Conservation (phyloP, 2,888 invertebrate species). For the Hyposoter didymator region DNA sequence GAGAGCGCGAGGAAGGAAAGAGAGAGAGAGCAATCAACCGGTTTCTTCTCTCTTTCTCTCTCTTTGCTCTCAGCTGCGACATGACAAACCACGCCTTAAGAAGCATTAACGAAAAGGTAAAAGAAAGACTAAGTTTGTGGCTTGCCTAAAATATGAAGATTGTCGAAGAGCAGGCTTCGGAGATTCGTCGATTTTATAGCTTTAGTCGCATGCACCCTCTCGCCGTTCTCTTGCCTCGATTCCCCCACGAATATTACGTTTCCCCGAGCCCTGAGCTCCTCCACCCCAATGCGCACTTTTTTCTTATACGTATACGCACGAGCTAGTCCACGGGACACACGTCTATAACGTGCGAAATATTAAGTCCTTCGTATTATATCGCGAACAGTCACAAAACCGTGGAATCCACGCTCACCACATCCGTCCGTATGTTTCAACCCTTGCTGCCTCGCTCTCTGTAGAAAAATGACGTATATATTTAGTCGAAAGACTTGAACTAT, state of each 20-base stretch:
- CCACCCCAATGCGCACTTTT: neutral
- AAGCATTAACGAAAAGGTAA: conserved; percentile 36
- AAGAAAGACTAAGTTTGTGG: neutral
- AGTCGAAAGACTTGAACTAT: conserved; percentile 23
- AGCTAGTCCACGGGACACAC: conserved; percentile 17
- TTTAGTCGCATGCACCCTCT: neutral
- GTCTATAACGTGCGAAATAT: conserved; percentile 25
- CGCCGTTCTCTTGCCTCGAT: conserved; percentile 14
- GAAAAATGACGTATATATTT: neutral
- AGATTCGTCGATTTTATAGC: conserved; percentile 38
- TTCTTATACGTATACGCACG: neutral
- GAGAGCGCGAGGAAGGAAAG: conserved; percentile 29
- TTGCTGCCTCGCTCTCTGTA: neutral
- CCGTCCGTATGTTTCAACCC: conserved; percentile 60
- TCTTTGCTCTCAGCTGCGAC: conserved; percentile 9
- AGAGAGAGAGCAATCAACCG: conserved; percentile 53
- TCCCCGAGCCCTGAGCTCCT: conserved; percentile 40
- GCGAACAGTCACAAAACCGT: conserved; percentile 60
- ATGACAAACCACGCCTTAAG: conserved; percentile 63
- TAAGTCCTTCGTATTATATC: conserved; percentile 40
- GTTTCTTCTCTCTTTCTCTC: conserved; percentile 53
- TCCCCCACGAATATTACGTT: conserved; percentile 59
- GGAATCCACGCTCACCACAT: conserved; percentile 63
- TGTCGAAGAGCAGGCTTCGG: conserved; percentile 39
- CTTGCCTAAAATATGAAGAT: neutral